Percentiles rank a stretch among this genome's conserved stretches.
Conservation (phyloP, 2,888 invertebrate species). For the Beris morrisii region DNA sequence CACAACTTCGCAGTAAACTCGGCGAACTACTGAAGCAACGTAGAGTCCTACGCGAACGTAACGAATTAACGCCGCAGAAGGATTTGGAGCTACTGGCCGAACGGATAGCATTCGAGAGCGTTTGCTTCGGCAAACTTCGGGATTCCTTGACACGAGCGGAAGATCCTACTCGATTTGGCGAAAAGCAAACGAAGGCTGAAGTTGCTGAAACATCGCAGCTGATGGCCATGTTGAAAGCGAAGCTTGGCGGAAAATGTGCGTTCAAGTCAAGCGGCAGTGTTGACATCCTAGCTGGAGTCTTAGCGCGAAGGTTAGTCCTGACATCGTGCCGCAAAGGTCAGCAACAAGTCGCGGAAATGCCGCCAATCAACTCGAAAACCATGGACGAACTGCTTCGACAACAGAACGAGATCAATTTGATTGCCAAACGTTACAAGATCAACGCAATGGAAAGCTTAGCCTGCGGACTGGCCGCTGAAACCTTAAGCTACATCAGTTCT, state of each 20-base stretch:
- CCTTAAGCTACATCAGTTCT: constrained; percentile 62
- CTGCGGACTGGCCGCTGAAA: constrained; percentile 70
- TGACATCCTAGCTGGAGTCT: constrained; percentile 73
- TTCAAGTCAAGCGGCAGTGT: constrained; percentile 58
- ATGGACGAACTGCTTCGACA: constrained; percentile 56
- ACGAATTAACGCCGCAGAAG: constrained; percentile 68
- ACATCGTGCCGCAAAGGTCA: constrained; percentile 45
- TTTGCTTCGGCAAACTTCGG: constrained; percentile 69
- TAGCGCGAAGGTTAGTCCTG: constrained; percentile 71
- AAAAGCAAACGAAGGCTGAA: constrained; percentile 67
- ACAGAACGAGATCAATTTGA: constrained; percentile 65
- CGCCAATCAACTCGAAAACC: constrained; percentile 57
- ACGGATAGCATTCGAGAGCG: constrained; percentile 78
- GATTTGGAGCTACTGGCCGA: constrained; percentile 75
- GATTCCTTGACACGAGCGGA: constrained; percentile 66
- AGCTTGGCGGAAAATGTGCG: constrained; percentile 62
- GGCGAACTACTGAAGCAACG: constrained; percentile 69
- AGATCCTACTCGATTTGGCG: constrained; percentile 62
- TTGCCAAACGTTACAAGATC: constrained; percentile 67
- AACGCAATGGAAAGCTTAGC: constrained; percentile 71
- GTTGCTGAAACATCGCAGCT: constrained; percentile 76
- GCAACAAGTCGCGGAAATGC: constrained; percentile 58
- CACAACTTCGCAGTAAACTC: constrained; percentile 69
- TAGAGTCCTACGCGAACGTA: constrained; percentile 66
- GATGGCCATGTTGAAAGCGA: constrained; percentile 70